Percentiles rank a stretch among this genome's conserved stretches.
Evolutionary conservation across 2,113 vertebrate genomes (phyloP).

Genomic region (Vireo altiloquus): DNA sequence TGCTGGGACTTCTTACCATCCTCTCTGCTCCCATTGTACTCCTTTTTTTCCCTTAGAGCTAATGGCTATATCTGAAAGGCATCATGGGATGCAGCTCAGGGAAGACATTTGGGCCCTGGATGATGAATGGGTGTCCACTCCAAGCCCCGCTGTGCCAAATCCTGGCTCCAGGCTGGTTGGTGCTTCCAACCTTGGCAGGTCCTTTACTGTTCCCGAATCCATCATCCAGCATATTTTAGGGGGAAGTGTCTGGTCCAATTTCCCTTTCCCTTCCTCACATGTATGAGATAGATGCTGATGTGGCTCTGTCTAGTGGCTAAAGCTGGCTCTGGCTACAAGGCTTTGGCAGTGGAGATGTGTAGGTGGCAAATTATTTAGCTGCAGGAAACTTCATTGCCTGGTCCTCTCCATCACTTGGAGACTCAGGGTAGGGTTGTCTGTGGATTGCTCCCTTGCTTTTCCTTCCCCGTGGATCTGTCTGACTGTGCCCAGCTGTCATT

Average conservation of each 20-base stretch:
- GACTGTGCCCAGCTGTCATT: neutral
- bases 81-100: neutral
- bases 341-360: accelerated
- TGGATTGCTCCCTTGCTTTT: neutral
- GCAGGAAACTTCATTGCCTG: neutral
- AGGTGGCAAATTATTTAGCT: neutral
- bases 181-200: neutral
- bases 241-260: neutral
- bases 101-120: neutral
- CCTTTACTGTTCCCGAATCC: neutral
- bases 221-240: neutral
- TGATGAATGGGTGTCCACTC: neutral
- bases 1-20: neutral
- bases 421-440: neutral
- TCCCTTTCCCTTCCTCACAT: neutral
- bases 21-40: neutral
- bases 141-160: accelerated
- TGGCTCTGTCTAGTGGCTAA: neutral
- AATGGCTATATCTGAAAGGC: neutral
- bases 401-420: neutral
- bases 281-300: neutral
- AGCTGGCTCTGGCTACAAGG: neutral
- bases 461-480: neutral
- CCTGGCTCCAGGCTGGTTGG: neutral
- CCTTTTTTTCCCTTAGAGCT: neutral